Percentiles rank a stretch among this genome's conserved stretches.
phyloP scores from a whole-genome alignment of 2,113 vertebrate genomes.

The Sander lucioperca region DNA sequence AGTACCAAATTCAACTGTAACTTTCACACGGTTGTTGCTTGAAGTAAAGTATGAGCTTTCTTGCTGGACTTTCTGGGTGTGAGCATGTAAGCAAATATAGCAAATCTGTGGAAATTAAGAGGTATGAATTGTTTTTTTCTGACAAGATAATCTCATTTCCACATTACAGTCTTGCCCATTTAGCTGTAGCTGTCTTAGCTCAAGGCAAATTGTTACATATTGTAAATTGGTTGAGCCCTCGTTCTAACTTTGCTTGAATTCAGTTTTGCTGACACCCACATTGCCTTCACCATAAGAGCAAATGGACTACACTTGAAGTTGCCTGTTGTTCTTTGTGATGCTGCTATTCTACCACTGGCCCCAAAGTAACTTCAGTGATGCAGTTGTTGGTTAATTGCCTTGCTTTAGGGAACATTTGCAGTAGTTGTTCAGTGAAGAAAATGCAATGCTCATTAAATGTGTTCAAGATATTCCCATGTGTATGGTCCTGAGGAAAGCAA shows the following conservation, averaged over 20 bases:
- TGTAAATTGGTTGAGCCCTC: constrained; percentile 30
- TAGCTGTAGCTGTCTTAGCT: constrained; percentile 11
- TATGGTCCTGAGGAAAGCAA: constrained; percentile 25
- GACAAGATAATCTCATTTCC: constrained; percentile 1
- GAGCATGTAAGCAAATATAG: not conserved
- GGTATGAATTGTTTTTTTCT: not conserved
- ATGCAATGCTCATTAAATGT: constrained; percentile 15
- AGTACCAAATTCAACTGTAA: not conserved
- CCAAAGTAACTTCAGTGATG: constrained; percentile 26
- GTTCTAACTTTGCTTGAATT: constrained; percentile 21
- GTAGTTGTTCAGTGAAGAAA: constrained; percentile 26
- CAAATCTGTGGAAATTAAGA: not conserved
- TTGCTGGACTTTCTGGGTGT: not conserved
- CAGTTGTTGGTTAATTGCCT: constrained; percentile 58
- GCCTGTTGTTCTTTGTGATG: constrained; percentile 12
- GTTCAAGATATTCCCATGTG: constrained; percentile 34
- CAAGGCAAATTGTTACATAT: constrained; percentile 7
- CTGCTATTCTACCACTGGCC: not conserved
- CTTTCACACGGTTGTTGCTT: not conserved
- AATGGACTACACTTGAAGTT: constrained; percentile 40
- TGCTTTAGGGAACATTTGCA: constrained; percentile 48
- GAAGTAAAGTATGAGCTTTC: not conserved
- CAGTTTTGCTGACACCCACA: constrained; percentile 20
- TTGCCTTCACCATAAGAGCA: constrained; percentile 26
- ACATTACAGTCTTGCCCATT: not conserved